Evolutionary conservation across 92 coral and sea anemone species (phyloP), one percentile per base, ranked within the genome.

Genomic region (Bergia sp.): DNA sequence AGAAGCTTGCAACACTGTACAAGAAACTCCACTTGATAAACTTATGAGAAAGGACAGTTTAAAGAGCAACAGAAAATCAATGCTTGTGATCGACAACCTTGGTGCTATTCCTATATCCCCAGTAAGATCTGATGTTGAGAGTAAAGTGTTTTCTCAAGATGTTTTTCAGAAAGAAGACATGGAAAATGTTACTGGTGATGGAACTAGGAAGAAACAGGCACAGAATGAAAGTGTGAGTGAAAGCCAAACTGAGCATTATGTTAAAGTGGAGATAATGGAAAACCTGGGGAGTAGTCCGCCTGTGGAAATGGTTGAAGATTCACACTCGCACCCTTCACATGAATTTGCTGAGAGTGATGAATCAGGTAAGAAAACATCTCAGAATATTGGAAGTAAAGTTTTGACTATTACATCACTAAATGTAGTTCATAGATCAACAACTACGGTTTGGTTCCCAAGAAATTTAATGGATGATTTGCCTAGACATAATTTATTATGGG

Each of bases 21-120:
- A 92, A 88, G 91, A 90, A 38, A 90, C 95, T 5, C 95, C 95
- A 53, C 90, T 93, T 39, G 40, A 85, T 3, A 88, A 94, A 78
- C 77, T 92, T 37, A 93, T 80, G 36, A 89, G 88, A 79, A 89
- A 69, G 43, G 77, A 66, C 12, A 89, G 90, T 76, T 80, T 10
- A 50, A 76, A 11, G 88, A 90, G 45, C 50, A 91, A 85, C 79
- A 88, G 76, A 88, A 90, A 92, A 37, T 95, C 98, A 41, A 92
- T 91, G 58, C 93, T 95, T 37, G 94, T 95, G 69, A 95, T 95
- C 74, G 98, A 95, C 72, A 95, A 95, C 50, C 94, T 95, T 45
- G 69, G 85, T 75, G 86, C 82, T 72, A 45, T 53, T 7, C 43
- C 86, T 64, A 73, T 42, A 75, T 87, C 37, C 37, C 23, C 82